Evolutionary conservation across 2,113 vertebrate genomes (phyloP), one percentile per base, ranked within the genome.

Genomic region (Phyllostomus hastatus): DNA sequence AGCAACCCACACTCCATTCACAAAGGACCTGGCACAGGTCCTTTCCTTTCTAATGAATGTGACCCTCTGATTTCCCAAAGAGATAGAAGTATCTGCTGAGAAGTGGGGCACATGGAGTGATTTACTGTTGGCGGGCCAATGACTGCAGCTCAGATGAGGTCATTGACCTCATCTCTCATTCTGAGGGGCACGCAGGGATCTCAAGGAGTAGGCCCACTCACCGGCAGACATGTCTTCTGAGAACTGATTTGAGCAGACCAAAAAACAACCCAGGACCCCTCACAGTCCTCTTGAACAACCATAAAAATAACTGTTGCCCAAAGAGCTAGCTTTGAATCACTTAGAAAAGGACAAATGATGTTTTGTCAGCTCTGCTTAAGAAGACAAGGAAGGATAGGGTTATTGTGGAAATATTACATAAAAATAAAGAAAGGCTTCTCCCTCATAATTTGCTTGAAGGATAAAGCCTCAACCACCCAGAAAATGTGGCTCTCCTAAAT

Each of bases 341-440:
- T 54, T 35, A 84, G 52, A 57, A 93, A 86, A 89, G 7, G 17
- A 52, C 31, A 57, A 59, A 67, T 6, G 4, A 78, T 31, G 6
- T 61, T 54, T 66, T 24, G 16, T 54, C 46, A 69, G 70, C 12
- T 90, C 54, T 88, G 15, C 38, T 92, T 54, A 80, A 94, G 85
- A 67, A 46, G 86, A 64, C 46, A 78, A 2, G 2, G 22, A 87
- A 72, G 4, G 57, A 59, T 61, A 59, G 31, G 20, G 10, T 46
- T 72, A 81, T 82, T 79, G 94, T 61, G 75, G 50, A 76, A 85
- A 10, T 46, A 4, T 78, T 67, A 20, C 15, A 76, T 76, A 54
- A 69, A 79, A 67, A 92, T 54, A 90, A 48, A 93, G 28, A 66
- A n/a, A 86, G 4, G 33, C 35, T 64, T 17, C 41, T 41, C 50